Evolutionary conservation across 2,113 vertebrate species (phyloP), one percentile per base, ranked within the genome.

Genomic region (Anhinga rufa): DNA sequence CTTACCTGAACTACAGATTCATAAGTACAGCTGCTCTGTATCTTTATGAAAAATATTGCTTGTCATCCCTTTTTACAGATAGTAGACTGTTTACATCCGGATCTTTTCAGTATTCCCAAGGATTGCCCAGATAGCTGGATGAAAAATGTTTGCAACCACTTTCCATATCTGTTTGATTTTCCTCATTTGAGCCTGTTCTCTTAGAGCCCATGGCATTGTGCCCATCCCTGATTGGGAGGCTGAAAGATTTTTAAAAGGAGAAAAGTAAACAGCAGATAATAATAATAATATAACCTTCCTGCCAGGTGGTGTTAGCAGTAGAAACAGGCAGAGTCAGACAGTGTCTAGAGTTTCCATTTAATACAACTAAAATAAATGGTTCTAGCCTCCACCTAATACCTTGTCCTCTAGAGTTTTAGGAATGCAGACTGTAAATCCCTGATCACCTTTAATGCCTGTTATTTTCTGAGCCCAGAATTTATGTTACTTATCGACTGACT

Each of bases 291-390:
- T 15, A 96, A 91, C 92, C 76, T 90, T 90, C 93, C 72, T 96
- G 86, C 88, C 76, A 94, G 88, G 92, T 90, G 80, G 71, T 81
- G 68, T 74, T 87, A 95, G 75, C 91, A 82, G 88, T 64, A 95
- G 86, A 70, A 94, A 76, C 28, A 62, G 51, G 55, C 77, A 92
- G 80, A 78, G 49, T 93, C 74, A 90, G 84, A 86, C 86, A 91
- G 46, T 60, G 58, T 92, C 81, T 92, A 91, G 71, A 87, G 32
- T 94, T 96, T 97, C 92, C 42, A 58, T 86, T 93, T 96, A 95
- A 88, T 92, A 66, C 51, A 87, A 83, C 51, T 75, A 75, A 97
- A 97, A 96, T 68, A 82, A 95, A 97, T 97, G 81, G 84, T 90
- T 88, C 87, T 92, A 86, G 58, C 58, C 84, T 90, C 62, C 55